Base-by-base conservation (phyloP, 2,113 vertebrate species). In the Nothocercus nigrocapillus region DNA sequence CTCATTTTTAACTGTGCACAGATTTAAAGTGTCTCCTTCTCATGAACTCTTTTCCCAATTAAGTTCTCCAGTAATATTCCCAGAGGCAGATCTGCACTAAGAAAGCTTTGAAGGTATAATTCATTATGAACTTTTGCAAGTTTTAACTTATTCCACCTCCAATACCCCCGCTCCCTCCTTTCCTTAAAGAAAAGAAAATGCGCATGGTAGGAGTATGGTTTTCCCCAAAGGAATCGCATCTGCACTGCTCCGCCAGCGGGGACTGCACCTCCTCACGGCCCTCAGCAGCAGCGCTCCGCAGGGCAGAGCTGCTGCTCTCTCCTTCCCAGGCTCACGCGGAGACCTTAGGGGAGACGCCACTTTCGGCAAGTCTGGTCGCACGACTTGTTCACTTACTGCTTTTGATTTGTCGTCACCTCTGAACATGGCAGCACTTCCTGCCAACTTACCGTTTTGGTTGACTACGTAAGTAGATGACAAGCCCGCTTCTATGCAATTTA, bases 401-500 rank as follows among this genome's bases (percentile, higher is more conserved):
- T 97, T 62, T 27, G 9, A 61, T 75, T 76, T 95, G 79, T 28
- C 36, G 13, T 94, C 74, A 89, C 68, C 59, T 90, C 76, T 30
- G 53, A 85, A 47, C 63, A 64, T 1, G 2, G 85, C 83, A 83
- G 51, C 68, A 69, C 5, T 69, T 85, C 80, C 75, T 90, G 68
- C 53, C 81, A 85, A 18, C 28, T 67, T 69, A 45, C 74, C 64
- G 63, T 91, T 81, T 61, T 54, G 85, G 45, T 63, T 88, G 63
- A 88, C 63, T 63, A 64, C 47, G 4, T 58, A 80, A 49, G 63
- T 53, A 87, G 86, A 89, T 80, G 53, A 54, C 72, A 53, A 0
- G 5, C 49, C 95, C 95, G 92, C 95, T 94, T 97, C 97, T 98
- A 98, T 98, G 97, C 98, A 98, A 97, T 94, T 95, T 95, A 86